These are phyloP conservation scores for Rhizomys pruinosus DNA, from an alignment of 2,113 vertebrate genomes.

Conservation along the genomic window DNA sequence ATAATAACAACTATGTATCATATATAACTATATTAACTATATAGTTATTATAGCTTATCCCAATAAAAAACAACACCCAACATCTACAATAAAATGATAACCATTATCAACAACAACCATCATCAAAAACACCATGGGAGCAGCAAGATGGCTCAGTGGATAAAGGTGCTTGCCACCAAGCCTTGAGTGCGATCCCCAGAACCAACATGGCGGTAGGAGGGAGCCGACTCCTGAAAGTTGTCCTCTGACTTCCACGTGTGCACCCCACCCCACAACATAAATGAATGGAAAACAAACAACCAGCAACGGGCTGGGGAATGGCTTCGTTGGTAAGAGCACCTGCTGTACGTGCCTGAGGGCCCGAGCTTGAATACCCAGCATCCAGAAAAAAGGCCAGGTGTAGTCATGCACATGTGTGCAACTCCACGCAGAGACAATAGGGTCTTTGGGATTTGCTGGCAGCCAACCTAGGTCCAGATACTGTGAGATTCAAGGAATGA, in stretches of 20 bases:
- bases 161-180: not conserved
- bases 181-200: not conserved
- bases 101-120: not conserved
- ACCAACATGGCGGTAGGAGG: not conserved
- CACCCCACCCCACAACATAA: not conserved
- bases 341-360: not conserved
- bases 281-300: not conserved
- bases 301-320: not conserved
- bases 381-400: not conserved
- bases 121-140: not conserved
- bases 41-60: not conserved
- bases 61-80: not conserved
- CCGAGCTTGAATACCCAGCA: not conserved
- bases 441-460: not conserved
- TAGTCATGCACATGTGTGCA: too few species aligned
- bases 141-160: not conserved
- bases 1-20: not conserved
- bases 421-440: not conserved
- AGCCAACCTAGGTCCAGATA: not conserved
- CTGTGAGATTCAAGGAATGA: not conserved
- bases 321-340: not conserved
- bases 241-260: not conserved
- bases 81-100: too few species aligned
- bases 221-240: not conserved
- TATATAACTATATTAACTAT: too few species aligned